Percentiles rank a stretch among this genome's conserved stretches.
phyloP scores from a whole-genome alignment of 2,888 invertebrate species.

The Stenolophus ochropezus region DNA sequence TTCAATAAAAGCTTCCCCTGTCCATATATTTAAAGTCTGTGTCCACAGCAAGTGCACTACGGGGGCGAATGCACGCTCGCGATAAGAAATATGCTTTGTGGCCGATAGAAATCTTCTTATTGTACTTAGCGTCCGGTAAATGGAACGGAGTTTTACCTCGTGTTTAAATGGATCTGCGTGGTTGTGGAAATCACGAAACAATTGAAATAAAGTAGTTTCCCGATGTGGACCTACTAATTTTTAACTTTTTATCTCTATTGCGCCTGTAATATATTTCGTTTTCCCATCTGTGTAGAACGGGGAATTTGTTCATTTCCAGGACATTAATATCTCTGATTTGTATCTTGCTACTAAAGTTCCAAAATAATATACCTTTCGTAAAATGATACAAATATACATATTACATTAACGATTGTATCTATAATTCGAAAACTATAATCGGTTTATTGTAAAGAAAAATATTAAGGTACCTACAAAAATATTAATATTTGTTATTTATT shows the following conservation, averaged over 20 bases:
- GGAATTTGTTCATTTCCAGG: too few species aligned
- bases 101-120: slow-evolving; percentile 41
- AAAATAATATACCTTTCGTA: background rate
- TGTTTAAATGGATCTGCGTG: slow-evolving; percentile 30
- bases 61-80: background rate
- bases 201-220: slow-evolving; percentile 32
- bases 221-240: slow-evolving; percentile 8
- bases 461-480: too few species aligned
- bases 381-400: background rate
- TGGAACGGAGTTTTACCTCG: slow-evolving; percentile 6
- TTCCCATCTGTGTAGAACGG: background rate
- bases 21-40: slow-evolving; percentile 33
- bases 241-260: slow-evolving; percentile 24
- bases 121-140: slow-evolving; percentile 32
- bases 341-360: background rate
- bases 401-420: background rate
- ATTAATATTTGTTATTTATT: too few species aligned
- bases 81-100: slow-evolving; percentile 35
- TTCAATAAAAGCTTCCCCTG: slow-evolving; percentile 11
- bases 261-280: slow-evolving; percentile 1
- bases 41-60: background rate
- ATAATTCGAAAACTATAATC: background rate
- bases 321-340: background rate
- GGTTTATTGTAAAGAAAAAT: too few species aligned
- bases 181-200: slow-evolving; percentile 26